These are phyloP conservation scores for Salticus scenicus DNA, from an alignment of 2,888 invertebrate genomes.

Conservation along the genomic window DNA sequence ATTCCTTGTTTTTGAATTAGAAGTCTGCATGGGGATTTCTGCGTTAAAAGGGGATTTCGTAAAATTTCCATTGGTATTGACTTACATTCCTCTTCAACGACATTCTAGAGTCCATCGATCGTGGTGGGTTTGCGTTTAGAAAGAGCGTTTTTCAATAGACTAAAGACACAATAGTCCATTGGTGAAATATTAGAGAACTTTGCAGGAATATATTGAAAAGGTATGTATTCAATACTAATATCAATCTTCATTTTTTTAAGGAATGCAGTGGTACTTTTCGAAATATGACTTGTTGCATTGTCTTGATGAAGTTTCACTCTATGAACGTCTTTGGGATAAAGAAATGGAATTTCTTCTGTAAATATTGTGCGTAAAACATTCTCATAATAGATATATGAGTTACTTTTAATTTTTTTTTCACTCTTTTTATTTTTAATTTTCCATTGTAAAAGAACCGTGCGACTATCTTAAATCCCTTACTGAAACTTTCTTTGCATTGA, in stretches of 20 bases:
- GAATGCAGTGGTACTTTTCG: background rate
- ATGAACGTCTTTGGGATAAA: background rate
- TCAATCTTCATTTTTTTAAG: background rate
- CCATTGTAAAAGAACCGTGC: background rate
- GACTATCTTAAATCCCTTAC: slow-evolving; percentile 13
- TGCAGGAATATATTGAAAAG: background rate
- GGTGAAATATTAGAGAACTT: background rate
- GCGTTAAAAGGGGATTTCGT: background rate
- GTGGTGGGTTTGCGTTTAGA: background rate
- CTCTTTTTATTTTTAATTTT: slow-evolving; percentile 4
- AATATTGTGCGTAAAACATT: background rate
- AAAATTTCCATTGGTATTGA: no score
- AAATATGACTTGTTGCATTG: slow-evolving; percentile 1
- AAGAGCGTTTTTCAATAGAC: background rate
- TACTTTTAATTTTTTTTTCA: background rate
- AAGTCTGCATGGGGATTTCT: background rate
- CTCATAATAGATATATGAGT: background rate
- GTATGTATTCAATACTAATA: background rate
- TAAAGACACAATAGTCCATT: background rate
- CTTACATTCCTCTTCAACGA: background rate
- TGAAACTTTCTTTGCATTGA: slow-evolving; percentile 9
- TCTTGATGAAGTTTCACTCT: slow-evolving; percentile 7
- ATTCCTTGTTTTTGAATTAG: background rate
- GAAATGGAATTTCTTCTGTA: background rate
- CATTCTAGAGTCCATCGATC: background rate